Percentiles rank a stretch among this genome's conserved stretches.
Evolutionary conservation across 2,888 invertebrate genomes (phyloP).

Genomic region (Digitonthophagus gazella): DNA sequence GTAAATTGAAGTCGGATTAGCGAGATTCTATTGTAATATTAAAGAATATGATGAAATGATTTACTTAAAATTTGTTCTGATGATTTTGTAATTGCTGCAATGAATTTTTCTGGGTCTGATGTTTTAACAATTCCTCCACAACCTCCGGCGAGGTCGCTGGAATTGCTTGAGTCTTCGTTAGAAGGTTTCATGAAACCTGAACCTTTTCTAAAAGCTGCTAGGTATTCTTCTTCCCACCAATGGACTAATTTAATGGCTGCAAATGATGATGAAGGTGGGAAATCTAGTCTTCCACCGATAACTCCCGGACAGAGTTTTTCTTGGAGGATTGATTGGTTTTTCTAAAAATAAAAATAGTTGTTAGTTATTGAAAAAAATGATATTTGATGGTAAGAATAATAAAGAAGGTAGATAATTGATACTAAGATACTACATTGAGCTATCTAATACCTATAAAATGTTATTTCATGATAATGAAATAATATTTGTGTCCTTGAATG

Average conservation of each 20-base stretch:
- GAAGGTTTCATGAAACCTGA: slow-evolving; percentile 54
- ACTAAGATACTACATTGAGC: no score
- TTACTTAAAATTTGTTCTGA: slow-evolving; percentile 67
- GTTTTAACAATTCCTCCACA: slow-evolving; percentile 66
- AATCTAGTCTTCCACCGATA: slow-evolving; percentile 79
- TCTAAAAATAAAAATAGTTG: no score
- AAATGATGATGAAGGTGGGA: slow-evolving; percentile 80
- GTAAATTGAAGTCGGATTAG: no score
- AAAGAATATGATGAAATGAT: neutral
- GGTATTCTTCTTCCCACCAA: slow-evolving; percentile 86
- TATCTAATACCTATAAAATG: no score
- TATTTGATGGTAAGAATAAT: no score
- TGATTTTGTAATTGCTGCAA: slow-evolving; percentile 67
- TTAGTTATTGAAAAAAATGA: no score
- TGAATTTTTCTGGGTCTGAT: slow-evolving; percentile 76
- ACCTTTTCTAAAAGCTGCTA: slow-evolving; percentile 69
- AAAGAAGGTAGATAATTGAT: no score
- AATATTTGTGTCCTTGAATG: no score
- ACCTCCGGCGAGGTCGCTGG: slow-evolving; percentile 48
- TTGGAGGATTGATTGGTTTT: slow-evolving; percentile 61
- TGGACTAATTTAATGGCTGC: slow-evolving; percentile 78
- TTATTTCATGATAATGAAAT: no score
- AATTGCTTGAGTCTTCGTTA: slow-evolving; percentile 48
- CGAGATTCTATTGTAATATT: no score
- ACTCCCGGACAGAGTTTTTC: slow-evolving; percentile 75